Evolutionary conservation across 2,888 invertebrate genomes (phyloP).

Genomic region (Latrodectus elegans): DNA sequence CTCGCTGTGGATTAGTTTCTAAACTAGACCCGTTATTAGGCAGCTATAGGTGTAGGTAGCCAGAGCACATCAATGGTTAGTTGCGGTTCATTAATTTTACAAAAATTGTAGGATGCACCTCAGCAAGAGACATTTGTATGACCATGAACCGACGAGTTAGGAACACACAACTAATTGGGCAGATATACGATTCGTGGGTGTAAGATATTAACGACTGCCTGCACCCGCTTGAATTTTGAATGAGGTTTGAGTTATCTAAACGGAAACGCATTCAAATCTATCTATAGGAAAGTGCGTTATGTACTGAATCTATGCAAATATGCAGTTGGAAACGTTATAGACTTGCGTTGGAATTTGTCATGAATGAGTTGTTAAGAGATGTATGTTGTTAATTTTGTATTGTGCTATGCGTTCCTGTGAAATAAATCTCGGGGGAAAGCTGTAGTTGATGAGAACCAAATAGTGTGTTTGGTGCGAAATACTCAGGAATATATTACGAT

Average conservation of each 20-base stretch:
- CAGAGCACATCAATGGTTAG: not conserved
- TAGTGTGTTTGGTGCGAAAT: no score
- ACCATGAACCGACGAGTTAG: not conserved
- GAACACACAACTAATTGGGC: not conserved
- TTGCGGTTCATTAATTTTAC: conserved; percentile 3
- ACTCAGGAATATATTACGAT: no score
- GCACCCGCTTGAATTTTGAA: not conserved
- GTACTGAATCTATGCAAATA: no score
- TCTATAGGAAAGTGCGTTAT: no score
- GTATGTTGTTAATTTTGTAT: no score
- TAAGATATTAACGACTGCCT: not conserved
- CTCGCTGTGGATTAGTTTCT: not conserved
- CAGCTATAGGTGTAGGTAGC: not conserved
- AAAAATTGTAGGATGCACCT: not conserved
- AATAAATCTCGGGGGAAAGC: no score
- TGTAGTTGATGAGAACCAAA: no score
- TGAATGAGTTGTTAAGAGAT: no score
- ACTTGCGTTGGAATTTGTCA: no score
- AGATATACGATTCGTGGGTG: not conserved
- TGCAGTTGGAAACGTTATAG: no score
- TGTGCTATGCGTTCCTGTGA: no score
- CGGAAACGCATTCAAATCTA: no score
- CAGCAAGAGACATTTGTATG: not conserved
- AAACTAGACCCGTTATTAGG: not conserved
- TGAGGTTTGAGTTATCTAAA: not conserved